phyloP scores from a whole-genome alignment of 2,888 invertebrate species.

The Pyrochroa serraticornis region DNA sequence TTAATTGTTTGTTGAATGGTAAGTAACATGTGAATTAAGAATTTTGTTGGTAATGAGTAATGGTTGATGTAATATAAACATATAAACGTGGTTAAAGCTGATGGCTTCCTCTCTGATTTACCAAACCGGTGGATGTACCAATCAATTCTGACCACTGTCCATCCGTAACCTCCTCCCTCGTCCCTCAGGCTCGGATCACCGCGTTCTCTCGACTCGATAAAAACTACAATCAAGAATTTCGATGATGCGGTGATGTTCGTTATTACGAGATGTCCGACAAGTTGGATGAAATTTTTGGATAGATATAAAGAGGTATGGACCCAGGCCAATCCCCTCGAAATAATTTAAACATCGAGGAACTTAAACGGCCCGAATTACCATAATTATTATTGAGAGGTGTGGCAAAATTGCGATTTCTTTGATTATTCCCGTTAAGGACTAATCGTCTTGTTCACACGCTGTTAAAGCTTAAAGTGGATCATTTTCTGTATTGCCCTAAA shows the following conservation, averaged over 20 bases:
- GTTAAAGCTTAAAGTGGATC: too few relatives aligned
- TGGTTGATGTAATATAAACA: not conserved
- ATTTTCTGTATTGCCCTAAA: too few relatives aligned
- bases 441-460: too few relatives aligned
- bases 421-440: too few relatives aligned
- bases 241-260: conserved; percentile 7
- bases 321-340: too few relatives aligned
- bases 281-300: too few relatives aligned
- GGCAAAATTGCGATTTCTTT: too few relatives aligned
- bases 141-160: conserved; percentile 15
- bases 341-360: too few relatives aligned
- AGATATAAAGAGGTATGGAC: too few relatives aligned
- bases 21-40: not conserved
- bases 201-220: conserved; percentile 1
- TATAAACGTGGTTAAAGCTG: conserved; percentile 5
- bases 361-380: too few relatives aligned
- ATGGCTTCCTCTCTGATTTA: conserved; percentile 12
- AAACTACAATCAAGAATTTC: conserved; percentile 15
- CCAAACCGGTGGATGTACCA: conserved; percentile 8
- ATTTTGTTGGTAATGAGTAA: not conserved
- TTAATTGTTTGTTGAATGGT: conserved; percentile 1
- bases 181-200: not conserved
- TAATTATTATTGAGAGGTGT: too few relatives aligned
- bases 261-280: not conserved
- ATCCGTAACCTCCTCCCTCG: conserved; percentile 4